These are phyloP conservation scores for Chelonoidis abingdonii DNA, from an alignment of 2,113 vertebrate genomes.

Conservation along the genomic window DNA sequence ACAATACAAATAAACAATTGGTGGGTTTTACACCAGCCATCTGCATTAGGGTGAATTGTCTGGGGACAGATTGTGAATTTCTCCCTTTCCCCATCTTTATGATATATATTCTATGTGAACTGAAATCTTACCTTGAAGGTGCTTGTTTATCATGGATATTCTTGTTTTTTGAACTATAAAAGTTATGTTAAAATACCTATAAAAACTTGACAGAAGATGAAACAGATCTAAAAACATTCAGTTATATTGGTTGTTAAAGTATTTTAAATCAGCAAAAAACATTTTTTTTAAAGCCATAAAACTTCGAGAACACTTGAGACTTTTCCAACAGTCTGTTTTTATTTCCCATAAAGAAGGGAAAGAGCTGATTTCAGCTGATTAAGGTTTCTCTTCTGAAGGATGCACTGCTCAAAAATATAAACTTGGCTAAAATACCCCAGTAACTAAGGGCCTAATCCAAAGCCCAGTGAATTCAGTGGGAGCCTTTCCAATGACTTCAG, in stretches of 20 bases:
- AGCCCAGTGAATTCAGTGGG: fast-evolving
- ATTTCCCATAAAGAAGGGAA: not conserved
- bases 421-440: fast-evolving
- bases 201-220: not conserved
- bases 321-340: not conserved
- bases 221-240: not conserved
- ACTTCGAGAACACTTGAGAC: not conserved
- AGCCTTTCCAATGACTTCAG: not conserved
- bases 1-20: not conserved
- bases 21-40: not conserved
- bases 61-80: not conserved
- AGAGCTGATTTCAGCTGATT: not conserved
- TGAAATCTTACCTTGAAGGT: not conserved
- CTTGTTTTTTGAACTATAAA: not conserved
- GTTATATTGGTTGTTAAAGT: not conserved
- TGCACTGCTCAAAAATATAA: not conserved
- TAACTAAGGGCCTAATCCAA: not conserved
- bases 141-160: not conserved
- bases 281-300: not conserved
- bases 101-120: not conserved
- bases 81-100: not conserved
- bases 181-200: not conserved
- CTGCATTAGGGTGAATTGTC: not conserved
- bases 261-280: not conserved
- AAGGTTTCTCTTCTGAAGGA: not conserved